Base-by-base conservation (phyloP, 2,113 vertebrate species). In the Chionodraco myersi region DNA sequence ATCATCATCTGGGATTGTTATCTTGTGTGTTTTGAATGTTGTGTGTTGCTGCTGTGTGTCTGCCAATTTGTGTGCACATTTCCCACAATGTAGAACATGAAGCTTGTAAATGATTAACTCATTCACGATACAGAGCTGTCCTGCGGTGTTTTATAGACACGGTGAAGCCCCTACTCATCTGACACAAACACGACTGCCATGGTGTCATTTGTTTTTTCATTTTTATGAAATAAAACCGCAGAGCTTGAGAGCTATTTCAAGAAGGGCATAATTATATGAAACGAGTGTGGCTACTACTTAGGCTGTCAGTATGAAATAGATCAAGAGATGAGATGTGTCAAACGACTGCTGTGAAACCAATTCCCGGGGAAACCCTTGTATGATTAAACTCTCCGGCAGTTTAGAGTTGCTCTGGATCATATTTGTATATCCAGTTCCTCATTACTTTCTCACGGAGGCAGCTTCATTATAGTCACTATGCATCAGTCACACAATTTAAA, bases 301-400 rank as follows among this genome's bases (percentile, higher is more conserved):
- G 1, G 7, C 9, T 18, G 30, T 58, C 34, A 47, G 10, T 12
- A 36, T 12, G 56, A 14, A 49, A 30, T 5, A 16, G 26, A 61
- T 51, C 60, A 44, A 1, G 6, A 66, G 21, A 76, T 60, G 34
- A 58, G 2, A 0, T 36, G 45, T 47, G 15, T 47, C 36, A 18
- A 18, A 44, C 49, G 21, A 45, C 14, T n/a, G 26, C 56, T 48
- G 47, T 21, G 18, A 16, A 61, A 53, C 47, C 1, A 26, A 53
- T 76, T 53, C 41, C 18, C 75, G 52, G 34, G 14, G 30, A 59
- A 70, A 75, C 2, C 51, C 63, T 80, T 76, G 9, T 44, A n/a
- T 59, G 59, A 30, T 75, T 36, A 47, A 21, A 60, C 23, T 21
- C 12, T 57, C 47, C 68, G 51, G 41, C 13, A 73, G 30, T 69